Evolutionary conservation across 2,113 vertebrate genomes (phyloP), one percentile per base, ranked within the genome.

Genomic region (Cyanoramphus novaezelandiae): DNA sequence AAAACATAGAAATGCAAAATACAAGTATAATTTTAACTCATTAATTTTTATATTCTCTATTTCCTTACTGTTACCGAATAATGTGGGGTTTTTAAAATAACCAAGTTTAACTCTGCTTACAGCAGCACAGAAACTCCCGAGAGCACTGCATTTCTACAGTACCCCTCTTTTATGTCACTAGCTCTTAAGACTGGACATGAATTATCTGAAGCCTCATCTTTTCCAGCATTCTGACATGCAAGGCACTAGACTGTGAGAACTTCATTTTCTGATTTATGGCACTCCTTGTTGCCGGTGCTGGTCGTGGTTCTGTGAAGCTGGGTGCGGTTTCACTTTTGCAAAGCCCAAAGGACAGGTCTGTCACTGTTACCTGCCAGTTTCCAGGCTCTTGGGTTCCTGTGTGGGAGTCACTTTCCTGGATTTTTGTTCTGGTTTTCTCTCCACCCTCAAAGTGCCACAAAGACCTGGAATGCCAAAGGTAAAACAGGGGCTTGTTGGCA

Each of bases 151-250:
- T 44, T 46, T 35, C 35, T 39, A 11, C 41, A 18, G 9, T 33
- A 1, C 16, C 44, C 60, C 35, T 86, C 31, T 82, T 70, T n/a
- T 37, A 16, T 52, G 43, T 67, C 25, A 33, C 52, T 47, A 95
- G 93, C 59, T 96, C 39, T 59, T 35, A 68, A 93, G 86, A 82
- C 90, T 59, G 69, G 81, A 95, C 57, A 86, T 86, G 86, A 92
- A 60, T 72, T 92, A 63, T 23, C 59, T 95, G 72, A 71, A 95
- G 21, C 91, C 91, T 33, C 35, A 59, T 11, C 86, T 96, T 47
- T 78, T 94, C 67, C 89, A 65, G 47, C 94, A 86, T 71, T 82
- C 79, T 14, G 55, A 93, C 68, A n/a, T 27, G 1, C 74, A 44
- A 81, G 90, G 96, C 27, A 76, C 53, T 28, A 70, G 64, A 62